phyloP scores from a whole-genome alignment of 2,113 vertebrate genomes.

The Eulemur macaco region DNA sequence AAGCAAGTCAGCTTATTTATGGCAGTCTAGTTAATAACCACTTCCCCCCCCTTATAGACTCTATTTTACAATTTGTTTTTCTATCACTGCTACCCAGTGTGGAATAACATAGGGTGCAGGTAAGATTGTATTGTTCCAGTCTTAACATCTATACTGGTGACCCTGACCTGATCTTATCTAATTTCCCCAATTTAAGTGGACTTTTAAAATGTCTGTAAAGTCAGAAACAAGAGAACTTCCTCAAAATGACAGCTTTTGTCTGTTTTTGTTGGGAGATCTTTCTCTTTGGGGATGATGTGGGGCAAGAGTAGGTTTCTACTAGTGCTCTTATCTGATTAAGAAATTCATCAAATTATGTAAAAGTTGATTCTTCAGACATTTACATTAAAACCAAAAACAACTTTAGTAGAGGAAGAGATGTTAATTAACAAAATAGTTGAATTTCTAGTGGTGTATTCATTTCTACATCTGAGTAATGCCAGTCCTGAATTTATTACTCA shows the following conservation, averaged over 20 bases:
- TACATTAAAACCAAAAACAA: neutral
- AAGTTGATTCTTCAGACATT: neutral
- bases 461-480: neutral
- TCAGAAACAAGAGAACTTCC: neutral
- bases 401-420: neutral
- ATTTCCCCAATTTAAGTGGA: neutral
- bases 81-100: neutral
- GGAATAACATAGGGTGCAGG: neutral
- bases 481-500: neutral
- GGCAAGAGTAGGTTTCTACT: neutral
- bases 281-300: neutral
- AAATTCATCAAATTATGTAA: neutral
- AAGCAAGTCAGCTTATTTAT: neutral
- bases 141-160: neutral
- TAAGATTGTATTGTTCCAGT: neutral
- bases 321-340: neutral
- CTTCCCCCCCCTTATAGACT: neutral
- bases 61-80: neutral
- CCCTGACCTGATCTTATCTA: neutral
- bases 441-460: neutral
- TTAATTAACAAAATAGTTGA: constrained; percentile 16
- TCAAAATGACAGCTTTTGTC: neutral
- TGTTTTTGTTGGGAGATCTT: neutral
- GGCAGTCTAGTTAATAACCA: neutral
- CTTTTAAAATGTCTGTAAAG: neutral